A percentile compares a stretch with the other conserved stretches of the same genome.
Evolutionary conservation across 2,797 vertebrate genomes (phyloP).

Genomic region (Carapus acus): DNA sequence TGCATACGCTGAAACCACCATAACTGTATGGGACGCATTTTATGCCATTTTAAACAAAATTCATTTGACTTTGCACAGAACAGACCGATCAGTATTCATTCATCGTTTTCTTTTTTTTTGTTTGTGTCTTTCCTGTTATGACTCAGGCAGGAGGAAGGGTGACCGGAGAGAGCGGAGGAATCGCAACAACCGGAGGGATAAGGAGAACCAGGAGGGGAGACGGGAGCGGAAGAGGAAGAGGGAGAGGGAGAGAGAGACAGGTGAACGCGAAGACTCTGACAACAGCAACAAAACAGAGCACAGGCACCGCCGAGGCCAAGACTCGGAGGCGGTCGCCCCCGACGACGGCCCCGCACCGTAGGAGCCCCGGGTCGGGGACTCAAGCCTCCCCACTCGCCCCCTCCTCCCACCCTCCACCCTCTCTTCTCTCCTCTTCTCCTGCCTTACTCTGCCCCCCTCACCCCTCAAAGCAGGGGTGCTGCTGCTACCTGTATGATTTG

Average conservation of each 20-base stretch:
- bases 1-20: not conserved
- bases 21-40: not conserved
- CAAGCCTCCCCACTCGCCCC: conserved; percentile 52
- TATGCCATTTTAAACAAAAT: not conserved
- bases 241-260: conserved; percentile 75
- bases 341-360: conserved; percentile 63
- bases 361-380: conserved; percentile 66
- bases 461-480: conserved; percentile 74
- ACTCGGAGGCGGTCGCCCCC: conserved; percentile 75
- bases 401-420: conserved; percentile 15
- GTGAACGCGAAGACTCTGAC: conserved; percentile 75
- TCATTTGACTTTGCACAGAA: no score
- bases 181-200: conserved; percentile 82
- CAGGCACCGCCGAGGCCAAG: conserved; percentile 80
- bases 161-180: conserved; percentile 77
- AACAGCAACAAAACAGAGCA: conserved; percentile 89
- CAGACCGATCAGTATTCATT: no score
- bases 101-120: no score
- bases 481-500: conserved; percentile 89
- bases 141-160: conserved; percentile 61
- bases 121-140: not conserved
- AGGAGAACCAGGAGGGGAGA: conserved; percentile 74
- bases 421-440: conserved; percentile 41
- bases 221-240: conserved; percentile 78
- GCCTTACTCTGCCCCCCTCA: conserved; percentile 57